These are phyloP conservation scores for Hemitrygon akajei DNA, from an alignment of 2,797 vertebrate species.

Conservation along the genomic window DNA sequence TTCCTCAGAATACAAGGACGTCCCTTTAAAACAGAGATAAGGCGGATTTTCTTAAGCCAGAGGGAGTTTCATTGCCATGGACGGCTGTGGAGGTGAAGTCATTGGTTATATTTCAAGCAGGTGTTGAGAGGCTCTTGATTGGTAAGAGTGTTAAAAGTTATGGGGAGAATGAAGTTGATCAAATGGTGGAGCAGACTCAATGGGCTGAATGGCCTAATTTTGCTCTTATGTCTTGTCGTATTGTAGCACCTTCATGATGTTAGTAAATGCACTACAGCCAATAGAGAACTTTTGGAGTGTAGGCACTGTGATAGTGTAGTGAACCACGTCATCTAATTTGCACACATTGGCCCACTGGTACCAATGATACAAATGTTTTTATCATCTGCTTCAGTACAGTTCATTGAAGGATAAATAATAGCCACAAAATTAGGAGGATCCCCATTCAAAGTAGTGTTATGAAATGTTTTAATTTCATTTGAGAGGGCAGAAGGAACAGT, in stretches of 20 bases:
- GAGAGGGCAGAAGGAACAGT: neutral
- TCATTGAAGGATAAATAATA: neutral
- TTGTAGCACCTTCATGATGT: neutral
- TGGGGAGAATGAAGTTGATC: too few relatives aligned
- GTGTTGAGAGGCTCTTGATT: too few relatives aligned
- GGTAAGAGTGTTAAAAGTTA: too few relatives aligned
- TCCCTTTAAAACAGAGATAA: too few relatives aligned
- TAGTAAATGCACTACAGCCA: neutral
- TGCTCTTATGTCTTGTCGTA: too few relatives aligned
- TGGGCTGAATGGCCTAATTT: too few relatives aligned
- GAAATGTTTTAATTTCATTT: neutral
- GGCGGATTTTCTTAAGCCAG: too few relatives aligned
- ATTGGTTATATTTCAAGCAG: too few relatives aligned
- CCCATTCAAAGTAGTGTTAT: neutral
- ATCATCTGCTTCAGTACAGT: neutral
- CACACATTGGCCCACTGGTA: neutral
- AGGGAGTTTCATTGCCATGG: too few relatives aligned
- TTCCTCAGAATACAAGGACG: too few relatives aligned
- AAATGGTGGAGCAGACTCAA: too few relatives aligned
- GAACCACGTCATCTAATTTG: neutral
- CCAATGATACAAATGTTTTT: neutral
- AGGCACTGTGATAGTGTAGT: neutral
- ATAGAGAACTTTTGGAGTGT: neutral
- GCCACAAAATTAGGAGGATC: neutral
- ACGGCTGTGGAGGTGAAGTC: too few relatives aligned